phyloP scores from a whole-genome alignment of 2,797 vertebrate species.

The Etheostoma nigrum region DNA sequence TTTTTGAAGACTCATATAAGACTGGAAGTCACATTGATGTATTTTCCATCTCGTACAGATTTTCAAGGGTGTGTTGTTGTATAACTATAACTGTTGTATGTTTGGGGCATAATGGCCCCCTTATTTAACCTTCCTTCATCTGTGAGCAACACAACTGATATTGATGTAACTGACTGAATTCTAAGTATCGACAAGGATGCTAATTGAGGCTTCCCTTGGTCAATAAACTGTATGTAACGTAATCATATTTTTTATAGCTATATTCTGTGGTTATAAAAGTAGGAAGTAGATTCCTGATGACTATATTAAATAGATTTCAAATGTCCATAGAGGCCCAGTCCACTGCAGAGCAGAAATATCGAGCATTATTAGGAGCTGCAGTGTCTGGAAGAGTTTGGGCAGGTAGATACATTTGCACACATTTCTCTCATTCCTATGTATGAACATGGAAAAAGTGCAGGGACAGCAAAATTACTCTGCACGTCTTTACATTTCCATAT shows the following conservation, averaged over 20 bases:
- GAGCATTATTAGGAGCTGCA: constrained; percentile 1
- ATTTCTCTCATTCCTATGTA: constrained; percentile 37
- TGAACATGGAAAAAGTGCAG: constrained; percentile 4
- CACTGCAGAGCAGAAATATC: constrained; percentile 8
- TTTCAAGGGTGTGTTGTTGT: too few relatives aligned
- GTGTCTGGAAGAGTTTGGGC: background rate
- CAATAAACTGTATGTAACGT: background rate
- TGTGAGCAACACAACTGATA: background rate
- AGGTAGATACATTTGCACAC: constrained; percentile 8
- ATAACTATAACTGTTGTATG: too few relatives aligned
- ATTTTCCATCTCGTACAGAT: too few relatives aligned
- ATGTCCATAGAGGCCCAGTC: background rate
- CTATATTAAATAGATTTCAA: constrained; percentile 25
- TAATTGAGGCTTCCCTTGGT: too few relatives aligned
- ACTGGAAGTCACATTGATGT: too few relatives aligned
- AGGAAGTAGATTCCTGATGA: constrained; percentile 19
- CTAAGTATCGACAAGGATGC: background rate
- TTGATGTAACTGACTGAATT: background rate
- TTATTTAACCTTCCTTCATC: background rate
- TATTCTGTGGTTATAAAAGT: constrained; percentile 9
- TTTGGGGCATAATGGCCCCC: background rate
- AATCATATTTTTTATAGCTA: constrained; percentile 15
- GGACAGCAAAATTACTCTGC: constrained; percentile 23
- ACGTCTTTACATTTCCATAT: constrained; percentile 43
- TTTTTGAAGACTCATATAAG: background rate